phyloP scores from a whole-genome alignment of 2,888 invertebrate species.

The Drosophila neonasuta region DNA sequence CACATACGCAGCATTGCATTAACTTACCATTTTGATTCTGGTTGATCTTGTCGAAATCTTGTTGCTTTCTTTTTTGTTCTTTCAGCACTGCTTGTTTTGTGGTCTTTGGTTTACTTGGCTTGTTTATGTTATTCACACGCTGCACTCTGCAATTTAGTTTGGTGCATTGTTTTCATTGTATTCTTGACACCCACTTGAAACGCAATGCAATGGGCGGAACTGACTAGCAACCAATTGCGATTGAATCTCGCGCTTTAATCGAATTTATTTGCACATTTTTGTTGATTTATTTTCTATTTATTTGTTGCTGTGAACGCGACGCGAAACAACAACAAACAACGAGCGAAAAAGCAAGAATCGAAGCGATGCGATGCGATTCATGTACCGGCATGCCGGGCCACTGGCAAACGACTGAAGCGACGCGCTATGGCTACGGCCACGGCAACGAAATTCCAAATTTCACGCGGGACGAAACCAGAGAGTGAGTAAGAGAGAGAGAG shows the following conservation, averaged over 20 bases:
- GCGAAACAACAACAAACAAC: conserved; percentile 38
- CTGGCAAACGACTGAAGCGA: conserved; percentile 68
- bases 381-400: conserved; percentile 74
- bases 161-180: conserved; percentile 39
- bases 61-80: conserved; percentile 5
- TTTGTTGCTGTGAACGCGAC: conserved; percentile 38
- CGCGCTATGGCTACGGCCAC: conserved; percentile 19
- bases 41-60: neutral
- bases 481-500: conserved; percentile 1
- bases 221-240: conserved; percentile 37
- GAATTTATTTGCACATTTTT: conserved; percentile 35
- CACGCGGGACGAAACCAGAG: conserved; percentile 35
- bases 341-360: neutral
- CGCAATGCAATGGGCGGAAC: conserved; percentile 22
- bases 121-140: conserved; percentile 3
- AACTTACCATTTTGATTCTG: conserved; percentile 57
- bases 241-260: conserved; percentile 13
- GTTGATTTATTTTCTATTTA: conserved; percentile 16
- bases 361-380: conserved; percentile 42
- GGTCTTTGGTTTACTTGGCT: conserved; percentile 18
- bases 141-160: conserved; percentile 34
- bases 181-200: conserved; percentile 50
- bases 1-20: neutral
- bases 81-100: neutral
- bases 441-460: conserved; percentile 50